A percentile compares a stretch with the other conserved stretches of the same genome.
Conservation (phyloP, 2,113 vertebrate species). For the Apodemus sylvaticus region DNA sequence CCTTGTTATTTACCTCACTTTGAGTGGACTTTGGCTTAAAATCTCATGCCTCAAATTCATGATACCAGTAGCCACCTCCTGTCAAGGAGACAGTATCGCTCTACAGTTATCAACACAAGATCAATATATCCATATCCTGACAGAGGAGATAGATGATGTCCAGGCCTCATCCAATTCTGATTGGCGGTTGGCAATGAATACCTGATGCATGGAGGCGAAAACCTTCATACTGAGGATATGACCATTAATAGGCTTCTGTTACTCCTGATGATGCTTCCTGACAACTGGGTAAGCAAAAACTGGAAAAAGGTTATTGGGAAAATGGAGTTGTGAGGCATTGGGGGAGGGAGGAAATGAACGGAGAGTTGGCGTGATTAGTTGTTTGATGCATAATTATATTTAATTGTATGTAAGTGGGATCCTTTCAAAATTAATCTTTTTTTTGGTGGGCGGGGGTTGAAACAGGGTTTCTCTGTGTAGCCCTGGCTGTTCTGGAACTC, state of each 20-base stretch:
- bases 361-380: not conserved
- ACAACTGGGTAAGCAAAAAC: not conserved
- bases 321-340: not conserved
- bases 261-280: no score
- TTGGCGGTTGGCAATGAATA: no score
- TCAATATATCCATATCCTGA: not conserved
- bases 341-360: no score
- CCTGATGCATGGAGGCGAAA: no score
- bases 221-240: no score
- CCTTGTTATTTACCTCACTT: not conserved
- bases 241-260: no score
- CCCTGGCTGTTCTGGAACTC: no score
- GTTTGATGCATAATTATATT: not conserved
- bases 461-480: no score
- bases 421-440: not conserved
- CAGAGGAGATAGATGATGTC: no score
- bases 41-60: not conserved
- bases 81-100: not conserved
- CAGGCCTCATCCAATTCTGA: rapidly evolving
- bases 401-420: no score
- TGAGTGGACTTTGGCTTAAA: not conserved
- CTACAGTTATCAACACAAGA: not conserved
- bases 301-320: not conserved
- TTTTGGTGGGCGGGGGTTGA: no score
- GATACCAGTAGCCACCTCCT: not conserved